phyloP scores from a whole-genome alignment of 1,140 invertebrate species.

The Hyphantria cunea region DNA sequence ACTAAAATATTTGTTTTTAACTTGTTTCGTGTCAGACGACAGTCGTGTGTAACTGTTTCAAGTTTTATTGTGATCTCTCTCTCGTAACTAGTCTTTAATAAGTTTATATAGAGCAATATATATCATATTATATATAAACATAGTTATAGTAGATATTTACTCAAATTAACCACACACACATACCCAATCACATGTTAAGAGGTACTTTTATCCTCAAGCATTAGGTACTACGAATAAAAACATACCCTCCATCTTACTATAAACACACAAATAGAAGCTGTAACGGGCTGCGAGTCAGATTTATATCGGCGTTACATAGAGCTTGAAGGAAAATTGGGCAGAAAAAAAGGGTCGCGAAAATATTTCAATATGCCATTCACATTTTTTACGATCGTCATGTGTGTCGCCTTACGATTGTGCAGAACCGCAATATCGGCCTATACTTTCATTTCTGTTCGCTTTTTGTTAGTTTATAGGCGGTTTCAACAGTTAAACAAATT shows the following conservation, averaged over 20 bases:
- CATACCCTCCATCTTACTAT: constrained; percentile 30
- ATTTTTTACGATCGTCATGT: constrained; percentile 73
- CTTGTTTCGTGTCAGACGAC: too few relatives aligned
- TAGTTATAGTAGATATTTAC: too few relatives aligned
- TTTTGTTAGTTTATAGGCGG: constrained; percentile 32
- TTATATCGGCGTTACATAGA: constrained; percentile 55
- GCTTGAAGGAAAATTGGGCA: constrained; percentile 53
- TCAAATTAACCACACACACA: background rate
- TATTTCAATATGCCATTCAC: constrained; percentile 76
- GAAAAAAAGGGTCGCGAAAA: constrained; percentile 62
- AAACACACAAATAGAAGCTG: constrained; percentile 56
- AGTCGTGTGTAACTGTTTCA: too few relatives aligned
- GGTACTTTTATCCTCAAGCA: constrained; percentile 1
- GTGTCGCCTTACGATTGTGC: constrained; percentile 56
- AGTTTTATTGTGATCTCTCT: too few relatives aligned
- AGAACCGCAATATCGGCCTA: constrained; percentile 59
- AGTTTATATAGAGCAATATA: too few relatives aligned
- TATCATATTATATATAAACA: too few relatives aligned
- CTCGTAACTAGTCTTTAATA: too few relatives aligned
- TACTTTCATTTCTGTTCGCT: constrained; percentile 36
- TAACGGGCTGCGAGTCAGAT: constrained; percentile 48
- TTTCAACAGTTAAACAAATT: constrained; percentile 28
- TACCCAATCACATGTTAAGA: background rate
- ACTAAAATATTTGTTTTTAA: too few relatives aligned
- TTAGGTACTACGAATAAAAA: constrained; percentile 7